Percentiles rank a stretch among this genome's conserved stretches.
Conservation (phyloP, 2,888 invertebrate species). For the Zygaena filipendulae region DNA sequence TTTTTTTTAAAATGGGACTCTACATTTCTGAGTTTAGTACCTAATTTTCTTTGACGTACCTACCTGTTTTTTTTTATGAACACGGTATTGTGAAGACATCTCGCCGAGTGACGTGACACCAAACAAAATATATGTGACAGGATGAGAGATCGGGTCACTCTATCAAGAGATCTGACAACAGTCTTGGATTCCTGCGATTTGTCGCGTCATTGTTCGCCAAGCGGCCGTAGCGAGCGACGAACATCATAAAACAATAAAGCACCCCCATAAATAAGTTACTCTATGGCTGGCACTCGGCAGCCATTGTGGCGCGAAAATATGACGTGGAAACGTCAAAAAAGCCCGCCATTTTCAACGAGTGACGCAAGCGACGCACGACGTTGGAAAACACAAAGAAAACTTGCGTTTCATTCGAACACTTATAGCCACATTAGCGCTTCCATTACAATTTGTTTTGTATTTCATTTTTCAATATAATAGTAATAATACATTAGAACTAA, state of each 20-base stretch:
- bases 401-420: no score
- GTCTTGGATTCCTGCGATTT: conserved; percentile 40
- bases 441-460: neutral
- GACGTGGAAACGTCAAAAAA: conserved; percentile 23
- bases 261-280: no score
- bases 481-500: conserved; percentile 5
- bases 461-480: neutral
- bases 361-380: no score
- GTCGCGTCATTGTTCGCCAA: conserved; percentile 39
- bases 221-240: conserved; percentile 38
- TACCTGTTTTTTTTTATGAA: no score
- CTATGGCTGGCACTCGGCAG: no score
- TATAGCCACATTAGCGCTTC: no score
- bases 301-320: no score
- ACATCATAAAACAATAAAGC: conserved; percentile 57
- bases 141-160: conserved; percentile 46
- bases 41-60: no score
- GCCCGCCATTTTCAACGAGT: conserved; percentile 27
- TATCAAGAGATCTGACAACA: conserved; percentile 42
- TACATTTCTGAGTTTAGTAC: no score
- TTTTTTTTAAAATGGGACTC: no score
- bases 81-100: conserved; percentile 14
- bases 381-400: no score
- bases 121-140: conserved; percentile 39
- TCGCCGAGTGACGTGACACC: no score